Evolutionary conservation across 2,113 vertebrate genomes (phyloP).

Genomic region (Python bivittatus): DNA sequence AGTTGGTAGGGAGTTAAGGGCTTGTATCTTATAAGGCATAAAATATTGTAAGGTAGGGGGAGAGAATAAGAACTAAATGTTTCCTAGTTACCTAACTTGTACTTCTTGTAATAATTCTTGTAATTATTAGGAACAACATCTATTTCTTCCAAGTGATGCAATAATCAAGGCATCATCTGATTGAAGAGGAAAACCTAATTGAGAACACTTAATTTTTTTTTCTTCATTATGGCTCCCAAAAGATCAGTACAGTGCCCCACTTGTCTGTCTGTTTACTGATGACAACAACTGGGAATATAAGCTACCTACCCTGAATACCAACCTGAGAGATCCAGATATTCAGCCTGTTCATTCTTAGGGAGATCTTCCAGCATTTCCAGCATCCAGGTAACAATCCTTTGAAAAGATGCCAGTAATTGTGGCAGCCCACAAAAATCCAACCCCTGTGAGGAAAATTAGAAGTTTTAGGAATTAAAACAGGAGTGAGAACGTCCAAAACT

Average conservation of each 20-base stretch:
- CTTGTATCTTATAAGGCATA: background rate
- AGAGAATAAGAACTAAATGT: background rate
- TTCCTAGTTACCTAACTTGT: background rate
- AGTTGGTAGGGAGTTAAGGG: background rate
- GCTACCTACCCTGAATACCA: background rate
- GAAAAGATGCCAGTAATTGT: conserved; percentile 64
- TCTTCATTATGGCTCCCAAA: background rate
- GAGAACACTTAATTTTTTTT: background rate
- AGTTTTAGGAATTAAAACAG: background rate
- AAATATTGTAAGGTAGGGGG: background rate
- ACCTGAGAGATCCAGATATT: conserved; percentile 81
- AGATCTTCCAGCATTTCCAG: conserved; percentile 75
- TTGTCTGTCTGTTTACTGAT: background rate
- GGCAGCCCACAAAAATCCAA: conserved; percentile 33
- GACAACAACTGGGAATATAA: background rate
- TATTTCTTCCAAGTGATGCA: background rate
- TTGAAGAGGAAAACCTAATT: background rate
- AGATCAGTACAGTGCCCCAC: background rate
- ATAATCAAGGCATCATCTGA: background rate
- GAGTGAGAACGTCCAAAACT: background rate
- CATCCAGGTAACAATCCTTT: conserved; percentile 69
- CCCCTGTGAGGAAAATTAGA: conserved; percentile 58
- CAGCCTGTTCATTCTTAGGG: conserved; percentile 55
- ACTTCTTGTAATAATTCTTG: background rate
- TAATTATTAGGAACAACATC: background rate